phyloP scores from a whole-genome alignment of 2,888 invertebrate genomes.

The Stenotaenia linearis region DNA sequence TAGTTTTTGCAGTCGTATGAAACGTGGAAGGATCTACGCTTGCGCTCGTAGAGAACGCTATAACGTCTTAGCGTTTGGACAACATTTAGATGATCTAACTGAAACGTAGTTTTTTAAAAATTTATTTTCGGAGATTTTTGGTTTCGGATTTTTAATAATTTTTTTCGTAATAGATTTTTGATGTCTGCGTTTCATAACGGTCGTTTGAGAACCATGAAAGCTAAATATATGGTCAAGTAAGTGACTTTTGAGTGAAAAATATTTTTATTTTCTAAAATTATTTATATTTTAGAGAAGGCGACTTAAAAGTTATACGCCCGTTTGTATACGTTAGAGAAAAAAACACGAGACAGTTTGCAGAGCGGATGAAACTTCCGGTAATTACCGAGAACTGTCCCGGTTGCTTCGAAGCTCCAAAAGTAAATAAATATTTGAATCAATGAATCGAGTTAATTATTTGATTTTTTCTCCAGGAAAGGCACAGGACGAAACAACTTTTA shows the following conservation, averaged over 20 bases:
- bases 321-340: constrained; percentile 79
- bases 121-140: not conserved
- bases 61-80: constrained; percentile 81
- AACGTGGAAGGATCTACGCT: constrained; percentile 67
- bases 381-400: constrained; percentile 59
- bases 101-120: constrained; percentile 49
- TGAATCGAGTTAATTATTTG: not conserved
- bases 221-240: constrained; percentile 67
- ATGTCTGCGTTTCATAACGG: constrained; percentile 76
- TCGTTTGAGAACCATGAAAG: constrained; percentile 67
- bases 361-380: constrained; percentile 65
- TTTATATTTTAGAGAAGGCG: not conserved
- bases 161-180: constrained; percentile 58
- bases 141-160: constrained; percentile 37
- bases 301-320: constrained; percentile 54
- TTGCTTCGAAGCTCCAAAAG: constrained; percentile 53
- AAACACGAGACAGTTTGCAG: constrained; percentile 65
- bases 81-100: constrained; percentile 76
- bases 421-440: constrained; percentile 40
- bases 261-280: not conserved
- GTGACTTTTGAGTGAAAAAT: constrained; percentile 38
- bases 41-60: constrained; percentile 70
- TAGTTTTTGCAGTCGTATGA: constrained; percentile 67
- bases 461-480: constrained; percentile 51
- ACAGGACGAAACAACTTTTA: constrained; percentile 62